Evolutionary conservation across 2,888 invertebrate genomes (phyloP), one percentile per base, ranked within the genome.

Genomic region (Galeopsomyia nigrocyanea): DNA sequence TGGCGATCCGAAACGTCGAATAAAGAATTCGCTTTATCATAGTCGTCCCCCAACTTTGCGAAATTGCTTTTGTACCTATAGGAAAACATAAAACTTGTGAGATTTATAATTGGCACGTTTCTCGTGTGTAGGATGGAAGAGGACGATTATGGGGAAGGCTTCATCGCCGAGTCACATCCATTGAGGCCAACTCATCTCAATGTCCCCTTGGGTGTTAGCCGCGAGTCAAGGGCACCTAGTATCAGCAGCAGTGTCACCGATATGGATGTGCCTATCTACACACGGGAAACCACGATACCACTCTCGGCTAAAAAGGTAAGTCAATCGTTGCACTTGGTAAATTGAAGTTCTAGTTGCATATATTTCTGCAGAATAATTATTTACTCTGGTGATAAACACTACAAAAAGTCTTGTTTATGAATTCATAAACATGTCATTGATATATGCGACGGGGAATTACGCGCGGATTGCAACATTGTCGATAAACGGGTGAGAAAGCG

Each of bases 231-330:
- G 66, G 87, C 88, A 56, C 83, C 87, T 2, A 89, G 89, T 78
- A 87, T 89, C 76, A 89, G 89, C 31, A 89, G 89, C 77, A 89
- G 87, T 78, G 87, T 89, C 74, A 89, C 88, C 78, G 89, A 90
- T 79, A 83, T 89, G 81, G 89, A 90, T 76, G 88, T 88, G 55
- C 89, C 89, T n/a, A 90, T 90, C 77, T 90, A 90, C 77, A 83
- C 85, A 57, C 82, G 87, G 21, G 85, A 87, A 69, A 86, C 86
- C 2, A 85, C 86, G 53, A 71, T 84, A 75, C 86, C 85, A 1
- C 71, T 86, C 2, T 82, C 82, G 0, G 79, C 81, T 19, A 80
- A 78, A 73, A 79, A 78, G 80, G 85, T 84, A 76, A 61, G 62
- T 55, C 21, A 55, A 19, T 53, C 5, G n/a, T 51, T 26, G 26